phyloP scores from a whole-genome alignment of 2,113 vertebrate species.

The Bufo bufo region DNA sequence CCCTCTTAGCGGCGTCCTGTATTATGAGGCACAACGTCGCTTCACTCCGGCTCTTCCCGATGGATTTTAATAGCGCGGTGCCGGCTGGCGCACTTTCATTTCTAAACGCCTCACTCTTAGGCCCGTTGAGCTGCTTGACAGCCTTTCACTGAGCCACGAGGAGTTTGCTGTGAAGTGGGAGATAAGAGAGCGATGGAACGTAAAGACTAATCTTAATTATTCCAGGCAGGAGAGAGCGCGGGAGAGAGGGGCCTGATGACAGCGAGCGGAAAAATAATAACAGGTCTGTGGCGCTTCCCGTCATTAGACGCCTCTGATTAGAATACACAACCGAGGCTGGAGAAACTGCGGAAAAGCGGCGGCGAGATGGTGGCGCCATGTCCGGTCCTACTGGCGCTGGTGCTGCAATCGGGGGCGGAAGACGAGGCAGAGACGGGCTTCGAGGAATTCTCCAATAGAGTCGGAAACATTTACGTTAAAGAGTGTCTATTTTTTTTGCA shows the following conservation, averaged over 20 bases:
- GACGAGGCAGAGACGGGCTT: too few relatives aligned
- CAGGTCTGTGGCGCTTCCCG: not conserved
- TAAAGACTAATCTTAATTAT: constrained; percentile 53
- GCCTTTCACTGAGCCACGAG: constrained; percentile 50
- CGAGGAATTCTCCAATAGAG: too few relatives aligned
- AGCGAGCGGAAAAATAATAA: not conserved
- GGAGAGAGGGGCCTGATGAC: not conserved
- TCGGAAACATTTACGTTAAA: too few relatives aligned
- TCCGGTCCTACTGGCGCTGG: not conserved
- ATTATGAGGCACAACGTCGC: constrained; percentile 36
- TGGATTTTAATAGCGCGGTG: constrained; percentile 55
- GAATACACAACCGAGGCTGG: not conserved
- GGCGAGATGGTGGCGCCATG: not conserved
- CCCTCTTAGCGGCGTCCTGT: constrained; percentile 1
- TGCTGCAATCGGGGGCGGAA: too few relatives aligned
- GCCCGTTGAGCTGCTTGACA: constrained; percentile 57
- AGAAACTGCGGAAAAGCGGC: not conserved
- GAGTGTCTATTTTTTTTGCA: too few relatives aligned
- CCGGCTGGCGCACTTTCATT: constrained; percentile 54
- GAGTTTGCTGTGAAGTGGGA: constrained; percentile 43
- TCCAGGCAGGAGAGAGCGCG: constrained; percentile 1
- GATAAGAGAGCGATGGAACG: constrained; percentile 39
- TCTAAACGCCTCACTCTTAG: constrained; percentile 52
- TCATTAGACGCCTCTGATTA: constrained; percentile 43
- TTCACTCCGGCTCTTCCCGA: constrained; percentile 52